Percentiles rank a stretch among this genome's conserved stretches.
Conservation (phyloP, 1,140 invertebrate species). For the Hestina assimilis region DNA sequence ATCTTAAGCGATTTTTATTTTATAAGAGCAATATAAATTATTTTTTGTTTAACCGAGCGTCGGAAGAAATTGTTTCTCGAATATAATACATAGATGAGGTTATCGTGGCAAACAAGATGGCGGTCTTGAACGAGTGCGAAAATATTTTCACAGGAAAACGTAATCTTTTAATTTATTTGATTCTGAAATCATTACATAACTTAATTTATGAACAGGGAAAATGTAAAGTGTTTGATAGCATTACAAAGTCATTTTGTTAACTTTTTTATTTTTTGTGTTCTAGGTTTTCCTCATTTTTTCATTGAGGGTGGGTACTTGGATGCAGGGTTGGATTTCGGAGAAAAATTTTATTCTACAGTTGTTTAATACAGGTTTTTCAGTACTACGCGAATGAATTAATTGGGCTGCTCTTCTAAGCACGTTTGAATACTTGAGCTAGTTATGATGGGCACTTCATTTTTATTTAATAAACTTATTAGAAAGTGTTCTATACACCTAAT, state of each 20-base stretch:
- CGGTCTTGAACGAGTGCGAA: constrained; percentile 27
- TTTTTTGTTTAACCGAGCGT: constrained; percentile 48
- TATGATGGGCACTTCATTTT: constrained; percentile 1
- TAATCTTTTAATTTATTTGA: constrained; percentile 41
- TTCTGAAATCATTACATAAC: constrained; percentile 31
- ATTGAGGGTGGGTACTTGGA: constrained; percentile 19
- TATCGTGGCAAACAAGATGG: constrained; percentile 47
- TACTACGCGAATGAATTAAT: not conserved
- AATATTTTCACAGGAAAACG: constrained; percentile 47
- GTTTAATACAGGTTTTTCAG: constrained; percentile 19
- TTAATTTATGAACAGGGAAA: constrained; percentile 36
- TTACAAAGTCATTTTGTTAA: constrained; percentile 34
- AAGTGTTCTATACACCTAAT: too few relatives aligned
- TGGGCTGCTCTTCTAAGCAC: not conserved
- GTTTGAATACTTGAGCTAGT: constrained; percentile 9
- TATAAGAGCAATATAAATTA: constrained; percentile 35
- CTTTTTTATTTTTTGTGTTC: constrained; percentile 23
- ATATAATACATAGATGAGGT: constrained; percentile 57
- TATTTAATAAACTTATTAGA: not conserved
- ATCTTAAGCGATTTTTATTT: constrained; percentile 33
- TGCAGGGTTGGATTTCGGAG: constrained; percentile 5
- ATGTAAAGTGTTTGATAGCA: constrained; percentile 35
- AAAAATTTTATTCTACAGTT: constrained; percentile 18
- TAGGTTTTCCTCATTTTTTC: constrained; percentile 25
- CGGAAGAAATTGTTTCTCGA: constrained; percentile 61